Percentiles rank a stretch among this genome's conserved stretches.
Conservation (phyloP, 2,797 vertebrate species). For the Anableps anableps region DNA sequence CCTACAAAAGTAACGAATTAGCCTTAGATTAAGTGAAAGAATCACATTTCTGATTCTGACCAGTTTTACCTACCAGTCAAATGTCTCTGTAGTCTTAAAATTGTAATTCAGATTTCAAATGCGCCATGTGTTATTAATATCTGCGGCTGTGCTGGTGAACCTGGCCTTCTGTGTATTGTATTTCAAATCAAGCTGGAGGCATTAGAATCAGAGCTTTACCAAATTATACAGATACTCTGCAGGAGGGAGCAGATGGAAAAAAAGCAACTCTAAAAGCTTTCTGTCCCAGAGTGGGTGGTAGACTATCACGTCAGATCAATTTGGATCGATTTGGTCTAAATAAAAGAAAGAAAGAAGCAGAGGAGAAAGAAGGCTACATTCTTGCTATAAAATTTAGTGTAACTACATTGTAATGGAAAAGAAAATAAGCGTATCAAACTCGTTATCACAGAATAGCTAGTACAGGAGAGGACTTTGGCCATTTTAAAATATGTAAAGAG, state of each 20-base stretch:
- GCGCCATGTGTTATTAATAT: slow-evolving; percentile 45
- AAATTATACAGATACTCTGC: slow-evolving; percentile 35
- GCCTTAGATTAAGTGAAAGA: background rate
- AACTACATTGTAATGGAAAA: background rate
- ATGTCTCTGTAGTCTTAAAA: background rate
- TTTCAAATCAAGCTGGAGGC: slow-evolving; percentile 51
- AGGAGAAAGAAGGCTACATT: background rate
- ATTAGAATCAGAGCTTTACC: slow-evolving; percentile 54
- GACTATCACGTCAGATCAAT: slow-evolving; percentile 57
- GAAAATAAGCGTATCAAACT: background rate
- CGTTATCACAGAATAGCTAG: background rate
- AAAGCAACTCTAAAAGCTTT: slow-evolving; percentile 58
- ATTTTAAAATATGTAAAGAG: background rate
- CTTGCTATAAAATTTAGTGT: no score
- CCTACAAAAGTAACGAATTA: no score
- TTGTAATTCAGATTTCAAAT: slow-evolving; percentile 8
- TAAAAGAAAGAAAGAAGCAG: slow-evolving; percentile 6
- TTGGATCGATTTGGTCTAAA: slow-evolving; percentile 44
- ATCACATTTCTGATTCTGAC: background rate
- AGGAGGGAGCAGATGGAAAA: slow-evolving; percentile 16
- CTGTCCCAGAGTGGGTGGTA: slow-evolving; percentile 51
- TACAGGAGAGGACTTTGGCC: background rate
- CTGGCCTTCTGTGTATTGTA: slow-evolving; percentile 35
- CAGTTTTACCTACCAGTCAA: background rate
- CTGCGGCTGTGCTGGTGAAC: slow-evolving; percentile 57